Base-by-base conservation (phyloP, 1,140 invertebrate species). In the Ylistrum balloti region DNA sequence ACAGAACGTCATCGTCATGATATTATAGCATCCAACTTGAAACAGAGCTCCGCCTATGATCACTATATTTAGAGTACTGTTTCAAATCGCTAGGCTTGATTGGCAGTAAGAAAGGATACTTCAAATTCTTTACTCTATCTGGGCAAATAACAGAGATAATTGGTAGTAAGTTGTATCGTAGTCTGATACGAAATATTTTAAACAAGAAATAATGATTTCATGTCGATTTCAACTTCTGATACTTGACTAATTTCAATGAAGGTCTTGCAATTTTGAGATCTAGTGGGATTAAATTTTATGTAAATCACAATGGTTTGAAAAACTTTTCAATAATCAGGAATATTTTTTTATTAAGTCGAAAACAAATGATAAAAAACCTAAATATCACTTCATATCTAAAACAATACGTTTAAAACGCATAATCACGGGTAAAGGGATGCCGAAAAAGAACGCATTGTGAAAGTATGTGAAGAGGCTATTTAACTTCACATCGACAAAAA, bases 21-120 rank as follows among this genome's bases (percentile, higher is more conserved):
- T 5, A 22, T 74, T 13, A 17, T n/a, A 28, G 9, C 7, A 28
- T 74, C 56, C 13, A 28, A 74, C 22, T 74, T 74, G 11, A 74
- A 74, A 74, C 56, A 74, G 56, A 74, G 56, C n/a, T 74, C 56
- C 56, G 56, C 56, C 56, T 74, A 74, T 74, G 2, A 74, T 74
- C 5, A 28, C 56, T 74, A 28, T 74, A 74, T 74, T 17, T 5
- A 74, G 56, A n/a, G 56, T 74, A 3, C 17, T 28, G 56, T 74
- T 45, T 74, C 56, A 74, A 22, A 28, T 74, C 28, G 22, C 56
- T 0, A 5, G 5, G 22, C 3, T 5, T 28, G n/a, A 74, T 74
- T 74, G 56, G 17, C 56, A 74, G 56, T 74, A 28, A 9, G 56
- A 28, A 3, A 28, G 28, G 56, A 74, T 74, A 74, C 56, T 74